phyloP scores from a whole-genome alignment of 2,113 vertebrate species.

The Eleginops maclovinus region DNA sequence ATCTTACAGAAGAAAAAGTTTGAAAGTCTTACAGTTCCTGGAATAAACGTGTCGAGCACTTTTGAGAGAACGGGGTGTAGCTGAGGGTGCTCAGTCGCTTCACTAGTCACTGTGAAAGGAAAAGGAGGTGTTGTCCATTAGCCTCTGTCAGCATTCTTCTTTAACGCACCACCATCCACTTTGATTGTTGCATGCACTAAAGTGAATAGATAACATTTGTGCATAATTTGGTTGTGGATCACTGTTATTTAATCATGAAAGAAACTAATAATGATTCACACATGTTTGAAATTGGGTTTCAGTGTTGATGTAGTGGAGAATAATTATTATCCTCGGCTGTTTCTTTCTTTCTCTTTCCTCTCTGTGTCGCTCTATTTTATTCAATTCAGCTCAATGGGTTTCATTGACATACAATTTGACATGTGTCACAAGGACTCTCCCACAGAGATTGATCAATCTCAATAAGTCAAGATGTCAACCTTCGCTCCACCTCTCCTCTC shows the following conservation, averaged over 20 bases:
- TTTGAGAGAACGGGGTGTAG: conserved; percentile 5
- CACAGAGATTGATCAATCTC: conserved; percentile 55
- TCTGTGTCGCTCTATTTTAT: conserved; percentile 27
- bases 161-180: conserved; percentile 4
- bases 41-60: conserved; percentile 22
- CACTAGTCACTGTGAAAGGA: background rate
- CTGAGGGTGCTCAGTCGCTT: conserved; percentile 17
- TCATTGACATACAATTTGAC: conserved; percentile 63
- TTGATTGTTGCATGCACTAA: background rate
- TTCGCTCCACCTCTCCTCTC: conserved; percentile 1
- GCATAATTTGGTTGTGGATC: conserved; percentile 14
- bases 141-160: conserved; percentile 25
- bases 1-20: background rate
- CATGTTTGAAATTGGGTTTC: background rate
- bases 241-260: background rate
- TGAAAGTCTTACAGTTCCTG: conserved; percentile 10
- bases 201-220: background rate
- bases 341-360: background rate
- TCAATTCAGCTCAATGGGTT: conserved; percentile 44
- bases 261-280: conserved; percentile 5
- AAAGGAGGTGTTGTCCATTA: background rate
- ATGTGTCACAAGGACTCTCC: conserved; percentile 43
- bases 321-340: conserved; percentile 15
- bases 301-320: conserved; percentile 1
- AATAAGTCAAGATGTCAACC: conserved; percentile 53